Evolutionary conservation across 2,797 vertebrate genomes (phyloP).

Genomic region (Anguilla megastoma): DNA sequence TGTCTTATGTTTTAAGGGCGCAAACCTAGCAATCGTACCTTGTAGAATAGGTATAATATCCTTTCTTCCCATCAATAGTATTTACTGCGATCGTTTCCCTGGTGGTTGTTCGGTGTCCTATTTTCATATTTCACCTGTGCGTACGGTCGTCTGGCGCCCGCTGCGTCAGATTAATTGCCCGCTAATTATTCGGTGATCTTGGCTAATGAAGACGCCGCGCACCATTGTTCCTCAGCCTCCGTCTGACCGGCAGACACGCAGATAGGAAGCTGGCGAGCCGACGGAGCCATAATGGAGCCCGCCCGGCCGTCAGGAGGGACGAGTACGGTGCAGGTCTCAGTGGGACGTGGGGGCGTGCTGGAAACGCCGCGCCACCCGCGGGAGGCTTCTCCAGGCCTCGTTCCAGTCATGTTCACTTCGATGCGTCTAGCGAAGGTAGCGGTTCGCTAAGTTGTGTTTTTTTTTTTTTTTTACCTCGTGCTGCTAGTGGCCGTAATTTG

Average conservation of each 20-base stretch:
- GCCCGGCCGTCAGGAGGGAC: neutral
- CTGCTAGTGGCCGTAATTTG: neutral
- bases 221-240: conserved; percentile 47
- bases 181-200: conserved; percentile 62
- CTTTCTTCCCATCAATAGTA: neutral
- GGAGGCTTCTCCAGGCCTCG: neutral
- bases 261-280: neutral
- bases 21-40: neutral
- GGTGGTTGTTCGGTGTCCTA: conserved; percentile 2
- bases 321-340: neutral
- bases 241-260: conserved; percentile 6
- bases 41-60: neutral
- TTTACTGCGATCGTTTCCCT: neutral
- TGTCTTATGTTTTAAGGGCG: neutral
- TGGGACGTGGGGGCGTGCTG: neutral
- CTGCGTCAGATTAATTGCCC: conserved; percentile 55
- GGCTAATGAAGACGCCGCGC: conserved; percentile 61
- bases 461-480: neutral
- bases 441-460: neutral
- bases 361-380: too few species aligned
- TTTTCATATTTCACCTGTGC: neutral
- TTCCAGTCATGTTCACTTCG: neutral
- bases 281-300: neutral
- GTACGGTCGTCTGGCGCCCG: conserved; percentile 19
- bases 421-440: neutral